Evolutionary conservation across 2,113 vertebrate genomes (phyloP).

Genomic region (Sterna hirundo): DNA sequence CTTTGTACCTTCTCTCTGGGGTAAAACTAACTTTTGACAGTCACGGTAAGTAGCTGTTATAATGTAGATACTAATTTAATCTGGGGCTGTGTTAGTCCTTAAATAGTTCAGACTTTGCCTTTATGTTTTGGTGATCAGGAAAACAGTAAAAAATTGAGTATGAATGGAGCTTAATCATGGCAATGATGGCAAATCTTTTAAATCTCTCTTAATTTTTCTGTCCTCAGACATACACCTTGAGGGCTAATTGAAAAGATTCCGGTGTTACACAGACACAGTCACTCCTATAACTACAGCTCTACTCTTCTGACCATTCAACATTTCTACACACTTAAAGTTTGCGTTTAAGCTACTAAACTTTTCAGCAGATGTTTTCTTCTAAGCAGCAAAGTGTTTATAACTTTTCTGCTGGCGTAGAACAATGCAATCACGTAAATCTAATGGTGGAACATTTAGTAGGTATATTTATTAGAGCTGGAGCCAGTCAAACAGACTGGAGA

Average conservation of each 20-base stretch:
- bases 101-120: constrained; percentile 51
- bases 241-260: constrained; percentile 29
- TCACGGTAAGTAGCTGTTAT: constrained; percentile 54
- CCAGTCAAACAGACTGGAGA: not conserved
- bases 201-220: not conserved
- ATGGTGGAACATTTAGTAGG: not conserved
- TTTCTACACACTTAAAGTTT: not conserved
- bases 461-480: not conserved
- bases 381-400: constrained; percentile 1
- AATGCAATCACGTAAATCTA: not conserved
- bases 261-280: not conserved
- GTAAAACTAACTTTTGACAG: constrained; percentile 63
- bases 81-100: constrained; percentile 55
- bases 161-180: constrained; percentile 34
- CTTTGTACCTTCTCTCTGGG: constrained; percentile 63
- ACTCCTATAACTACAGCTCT: not conserved
- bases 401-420: not conserved
- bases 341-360: constrained; percentile 46
- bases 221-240: not conserved
- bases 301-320: not conserved
- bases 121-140: constrained; percentile 33
- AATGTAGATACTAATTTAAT: constrained; percentile 65
- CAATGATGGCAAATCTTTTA: constrained; percentile 28
- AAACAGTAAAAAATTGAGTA: constrained; percentile 55
- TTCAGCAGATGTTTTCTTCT: constrained; percentile 43